Base-by-base conservation (phyloP, 2,888 invertebrate species). In the Machimus rusticus region DNA sequence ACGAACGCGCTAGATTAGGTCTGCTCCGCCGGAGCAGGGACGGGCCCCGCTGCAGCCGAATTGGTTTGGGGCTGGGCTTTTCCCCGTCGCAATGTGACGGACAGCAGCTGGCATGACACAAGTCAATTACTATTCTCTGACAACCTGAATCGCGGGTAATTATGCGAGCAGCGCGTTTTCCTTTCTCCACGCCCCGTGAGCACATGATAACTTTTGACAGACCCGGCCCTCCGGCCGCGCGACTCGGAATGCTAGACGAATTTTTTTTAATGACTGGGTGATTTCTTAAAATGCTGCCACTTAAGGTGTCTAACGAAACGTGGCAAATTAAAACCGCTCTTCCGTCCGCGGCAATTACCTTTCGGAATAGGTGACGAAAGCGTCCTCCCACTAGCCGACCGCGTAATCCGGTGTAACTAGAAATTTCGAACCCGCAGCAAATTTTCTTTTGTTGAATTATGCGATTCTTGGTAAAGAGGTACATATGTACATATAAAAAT, bases 51-150 rank as follows among this genome's bases (percentile, higher is more conserved):
- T 9, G 28, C 19, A 5, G 39, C 12, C 12, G 34, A 0, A 16
- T 5, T 66, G 37, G 12, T 9, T 55, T 8, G 34, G 6, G 55
- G 34, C 51, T 31, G n/a, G n/a, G 51, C 82, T 34, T 55, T 77
- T 46, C 43, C 19, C 39, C n/a, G n/a, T 12, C 14, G 16, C 66
- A 77, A 46, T 46, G 43, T 51, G 66, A 55, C 16, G 37, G 34
- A 74, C 66, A 66, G 74, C 87, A 87, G 78, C 87, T 87, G 87
- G 57, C 87, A 79, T 87, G 87, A 87, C 87, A 87, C 79, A 87
- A 87, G 87, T 87, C 87, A 87, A 87, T 87, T 87, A 87, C 79
- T 87, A 28, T 23, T 79, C 39, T 78, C 87, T 79, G 79, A 87
- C 87, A 87, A 51, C 39, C 31, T 66, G 87, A 87, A 87, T 79